Evolutionary conservation across 2,888 invertebrate genomes (phyloP).

Genomic region (Halictus quadricinctus): DNA sequence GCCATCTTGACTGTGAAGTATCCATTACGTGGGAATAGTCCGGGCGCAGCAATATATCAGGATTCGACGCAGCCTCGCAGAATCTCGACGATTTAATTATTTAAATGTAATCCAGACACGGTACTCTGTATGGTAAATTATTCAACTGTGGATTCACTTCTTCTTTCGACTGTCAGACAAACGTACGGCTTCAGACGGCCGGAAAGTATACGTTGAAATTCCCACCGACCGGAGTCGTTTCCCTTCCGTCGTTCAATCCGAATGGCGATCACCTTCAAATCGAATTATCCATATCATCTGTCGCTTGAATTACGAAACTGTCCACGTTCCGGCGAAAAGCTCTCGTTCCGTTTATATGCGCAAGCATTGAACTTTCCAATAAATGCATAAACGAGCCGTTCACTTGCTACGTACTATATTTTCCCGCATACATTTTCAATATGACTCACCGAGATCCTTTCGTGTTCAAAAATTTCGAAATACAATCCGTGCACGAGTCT

Average conservation of each 20-base stretch:
- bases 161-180: constrained; percentile 15
- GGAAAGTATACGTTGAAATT: constrained; percentile 4
- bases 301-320: background rate
- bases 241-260: background rate
- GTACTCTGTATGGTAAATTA: constrained; percentile 52
- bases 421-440: background rate
- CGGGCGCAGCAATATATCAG: background rate
- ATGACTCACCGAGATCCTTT: background rate
- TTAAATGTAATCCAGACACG: constrained; percentile 55
- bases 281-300: background rate
- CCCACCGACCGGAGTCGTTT: constrained; percentile 9
- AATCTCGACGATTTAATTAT: constrained; percentile 52
- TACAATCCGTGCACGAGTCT: too few species aligned
- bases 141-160: constrained; percentile 38
- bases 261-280: background rate
- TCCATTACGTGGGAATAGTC: background rate
- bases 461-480: background rate
- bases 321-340: background rate
- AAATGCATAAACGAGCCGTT: background rate
- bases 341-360: background rate
- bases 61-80: constrained; percentile 13
- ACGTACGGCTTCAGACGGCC: background rate
- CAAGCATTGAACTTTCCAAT: background rate
- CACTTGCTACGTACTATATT: background rate
- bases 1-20: background rate